Evolutionary conservation across 2,888 invertebrate genomes (phyloP), one percentile per base, ranked within the genome.

Genomic region (Nemotelus pantherinus): DNA sequence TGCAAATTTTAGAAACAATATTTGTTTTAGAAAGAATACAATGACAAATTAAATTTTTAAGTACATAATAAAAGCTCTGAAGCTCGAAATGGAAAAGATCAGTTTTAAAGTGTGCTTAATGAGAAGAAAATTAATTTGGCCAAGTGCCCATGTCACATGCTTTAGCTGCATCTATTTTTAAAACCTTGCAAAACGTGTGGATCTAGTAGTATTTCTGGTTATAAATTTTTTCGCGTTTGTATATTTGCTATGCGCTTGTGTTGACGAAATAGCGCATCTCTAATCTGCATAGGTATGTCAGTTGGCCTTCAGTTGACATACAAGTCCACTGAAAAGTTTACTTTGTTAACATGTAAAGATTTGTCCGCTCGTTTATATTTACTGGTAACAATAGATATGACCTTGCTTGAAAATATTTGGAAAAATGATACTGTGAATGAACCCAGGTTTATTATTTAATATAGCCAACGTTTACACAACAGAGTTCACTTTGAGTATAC

Each of bases 101-200:
- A 25, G 25, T 25, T 25, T 25, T 25, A 25, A 25, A 25, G 25
- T 25, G 25, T 25, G 25, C 25, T 25, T 25, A 25, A 25, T 25
- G 25, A 25, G 45, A 47, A 6, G 47, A 9, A 25, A 6, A 39
- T 7, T 7, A 25, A 39, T 50, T 68, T 68, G 68, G 68, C 68
- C 6, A 48, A n/a, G 39, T 68, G 68, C 68, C 68, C 48, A 10
- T 44, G 47, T 65, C 50, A 68, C 68, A 68, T 50, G 48, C 48
- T 50, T 63, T 43, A 50, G 50, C 5, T 9, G 9, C 9, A 5
- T 41, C 43, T 25, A 63, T 7, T 63, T 63, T 25, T 41, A 41
- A 3, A 63, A 41, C 63, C 63, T 63, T 63, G 63, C 9, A 43
- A 10, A 63, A 50, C 6, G 5, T 9, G 9, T 25, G 25, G 25